These are phyloP conservation scores for Rhineura floridana DNA, from an alignment of 2,113 vertebrate species.

Conservation along the genomic window DNA sequence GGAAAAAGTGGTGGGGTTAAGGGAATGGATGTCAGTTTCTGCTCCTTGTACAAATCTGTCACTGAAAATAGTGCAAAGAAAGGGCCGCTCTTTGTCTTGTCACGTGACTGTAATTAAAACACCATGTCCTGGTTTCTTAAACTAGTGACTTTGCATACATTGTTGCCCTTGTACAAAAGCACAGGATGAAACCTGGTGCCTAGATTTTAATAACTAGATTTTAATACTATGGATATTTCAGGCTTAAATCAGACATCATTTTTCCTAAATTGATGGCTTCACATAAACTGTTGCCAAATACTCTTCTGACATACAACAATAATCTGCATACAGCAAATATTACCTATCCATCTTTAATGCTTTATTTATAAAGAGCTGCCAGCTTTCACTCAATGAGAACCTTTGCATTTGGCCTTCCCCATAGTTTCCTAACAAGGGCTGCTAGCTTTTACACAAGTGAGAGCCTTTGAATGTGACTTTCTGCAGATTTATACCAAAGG, in stretches of 20 bases:
- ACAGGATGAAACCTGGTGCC: not conserved
- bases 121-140: slow-evolving; percentile 1
- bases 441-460: slow-evolving; percentile 18
- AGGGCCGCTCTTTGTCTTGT: not conserved
- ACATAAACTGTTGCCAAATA: slow-evolving; percentile 31
- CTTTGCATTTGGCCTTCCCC: slow-evolving; percentile 62
- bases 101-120: not conserved
- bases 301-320: slow-evolving; percentile 58
- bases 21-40: not conserved
- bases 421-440: slow-evolving; percentile 54
- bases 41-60: not conserved
- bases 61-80: not conserved
- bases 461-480: slow-evolving; percentile 63
- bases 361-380: slow-evolving; percentile 58
- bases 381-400: slow-evolving; percentile 56
- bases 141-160: slow-evolving; percentile 49
- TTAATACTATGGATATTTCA: slow-evolving; percentile 15
- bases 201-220: not conserved
- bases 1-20: not conserved
- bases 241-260: slow-evolving; percentile 48
- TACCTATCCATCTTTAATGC: slow-evolving; percentile 46
- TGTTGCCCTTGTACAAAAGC: not conserved
- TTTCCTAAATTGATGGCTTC: slow-evolving; percentile 42
- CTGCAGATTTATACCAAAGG: slow-evolving; percentile 54
- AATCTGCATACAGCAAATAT: slow-evolving; percentile 46